Conservation (phyloP, 2,113 vertebrate species). For the Ochotona princeps region DNA sequence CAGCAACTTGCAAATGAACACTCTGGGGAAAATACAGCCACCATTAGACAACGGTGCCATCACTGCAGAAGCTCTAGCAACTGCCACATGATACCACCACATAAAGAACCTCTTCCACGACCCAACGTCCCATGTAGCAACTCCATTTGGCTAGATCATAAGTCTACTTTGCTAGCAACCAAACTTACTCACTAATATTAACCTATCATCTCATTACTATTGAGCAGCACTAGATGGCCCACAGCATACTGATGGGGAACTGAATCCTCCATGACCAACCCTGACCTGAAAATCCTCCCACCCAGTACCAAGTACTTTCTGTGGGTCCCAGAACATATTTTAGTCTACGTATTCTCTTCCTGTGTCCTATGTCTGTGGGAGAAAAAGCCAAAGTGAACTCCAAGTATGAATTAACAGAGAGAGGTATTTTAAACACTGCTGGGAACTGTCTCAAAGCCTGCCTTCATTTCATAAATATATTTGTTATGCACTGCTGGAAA, state of each 20-base stretch:
- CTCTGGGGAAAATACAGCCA: not conserved
- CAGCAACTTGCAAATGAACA: not conserved
- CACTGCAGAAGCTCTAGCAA: not conserved
- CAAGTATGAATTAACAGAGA: slow-evolving; percentile 34
- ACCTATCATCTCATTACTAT: slow-evolving; percentile 81
- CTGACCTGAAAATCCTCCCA: slow-evolving; percentile 66
- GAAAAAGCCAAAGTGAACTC: not conserved
- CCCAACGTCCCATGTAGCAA: not conserved
- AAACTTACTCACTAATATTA: slow-evolving; percentile 73
- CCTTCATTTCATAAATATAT: slow-evolving; percentile 49
- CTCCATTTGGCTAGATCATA: not conserved
- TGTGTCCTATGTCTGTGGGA: not conserved
- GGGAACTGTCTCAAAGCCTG: slow-evolving; percentile 39
- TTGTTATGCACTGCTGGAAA: slow-evolving; percentile 57
- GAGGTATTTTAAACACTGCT: slow-evolving; percentile 67
- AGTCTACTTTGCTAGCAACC: not conserved
- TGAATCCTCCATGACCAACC: slow-evolving; percentile 78
- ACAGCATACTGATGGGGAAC: slow-evolving; percentile 71
- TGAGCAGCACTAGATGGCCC: slow-evolving; percentile 78
- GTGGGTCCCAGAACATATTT: slow-evolving; percentile 73
- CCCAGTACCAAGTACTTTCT: slow-evolving; percentile 71
- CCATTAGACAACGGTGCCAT: not conserved
- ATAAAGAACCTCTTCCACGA: not conserved
- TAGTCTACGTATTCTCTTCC: not conserved
- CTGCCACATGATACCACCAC: not conserved